Evolutionary conservation across 2,888 invertebrate genomes (phyloP), one percentile per base, ranked within the genome.

Genomic region (Furcula furcula): DNA sequence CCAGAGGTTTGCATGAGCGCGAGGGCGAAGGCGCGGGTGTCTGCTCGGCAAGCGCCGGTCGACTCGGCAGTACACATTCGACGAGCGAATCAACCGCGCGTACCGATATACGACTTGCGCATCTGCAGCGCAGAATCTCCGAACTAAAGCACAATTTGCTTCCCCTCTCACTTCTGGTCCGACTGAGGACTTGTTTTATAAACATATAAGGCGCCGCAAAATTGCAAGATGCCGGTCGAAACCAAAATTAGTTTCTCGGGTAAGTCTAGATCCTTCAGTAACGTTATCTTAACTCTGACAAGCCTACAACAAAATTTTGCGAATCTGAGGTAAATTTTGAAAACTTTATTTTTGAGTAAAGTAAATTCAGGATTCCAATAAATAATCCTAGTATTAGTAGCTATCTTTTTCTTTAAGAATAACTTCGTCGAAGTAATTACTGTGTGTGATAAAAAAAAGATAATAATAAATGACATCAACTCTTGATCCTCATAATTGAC

Each of bases 181-280:
- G 33, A 50, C 44, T 22, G 27, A 35, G 21, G 42, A 34, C 38
- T 36, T 33, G 34, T 33, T 7, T 32, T 39, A 34, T 3, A 5
- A 14, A 4, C 15, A 30, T 33, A 21, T 19, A 38, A 32, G 20
- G 18, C 34, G 34, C 27, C 34, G 25, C 30, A 34, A 36, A 42
- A 36, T 37, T 29, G 38, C 45, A 80, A 69, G 57, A 87, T 87
- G 88, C 88, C 88, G 53, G 86, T 83, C 49, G 87, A 87, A 77
- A 85, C 86, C 48, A 87, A 66, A 81, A 87, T 87, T 50, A 86
- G 87, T 75, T 88, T 87, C 65, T 87, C 87, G 53, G 88, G 88
- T 88, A 53, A 86, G 88, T 84, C 42, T 49, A 47, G 29, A 48
- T 34, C 46, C 33, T 45, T 49, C 36, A 49, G 39, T 47, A 25